These are phyloP conservation scores for Laothoe populi DNA, from an alignment of 2,888 invertebrate species.

Conservation along the genomic window DNA sequence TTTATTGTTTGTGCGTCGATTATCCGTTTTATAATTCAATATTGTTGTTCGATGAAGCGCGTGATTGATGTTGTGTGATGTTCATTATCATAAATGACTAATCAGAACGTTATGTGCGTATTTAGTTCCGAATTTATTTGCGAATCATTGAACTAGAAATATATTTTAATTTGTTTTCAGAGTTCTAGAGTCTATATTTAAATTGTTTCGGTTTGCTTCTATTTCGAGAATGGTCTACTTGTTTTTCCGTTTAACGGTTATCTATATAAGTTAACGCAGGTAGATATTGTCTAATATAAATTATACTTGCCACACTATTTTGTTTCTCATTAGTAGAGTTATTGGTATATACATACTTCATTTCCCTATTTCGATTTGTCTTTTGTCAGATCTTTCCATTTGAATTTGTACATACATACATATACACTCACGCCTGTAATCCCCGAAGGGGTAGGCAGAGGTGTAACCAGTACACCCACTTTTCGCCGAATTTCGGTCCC, in stretches of 20 bases:
- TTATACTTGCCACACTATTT: no score
- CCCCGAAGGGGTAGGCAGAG: no score
- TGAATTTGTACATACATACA: no score
- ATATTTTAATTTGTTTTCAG: background rate
- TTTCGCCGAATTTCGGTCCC: no score
- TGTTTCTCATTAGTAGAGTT: no score
- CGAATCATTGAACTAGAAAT: slow-evolving; percentile 4
- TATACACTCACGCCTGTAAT: no score
- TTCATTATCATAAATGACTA: slow-evolving; percentile 27
- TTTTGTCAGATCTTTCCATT: no score
- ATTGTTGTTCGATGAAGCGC: slow-evolving; percentile 9
- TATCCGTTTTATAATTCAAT: slow-evolving; percentile 2
- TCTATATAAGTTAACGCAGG: background rate
- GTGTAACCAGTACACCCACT: no score
- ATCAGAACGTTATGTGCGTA: background rate
- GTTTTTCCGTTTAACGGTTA: background rate
- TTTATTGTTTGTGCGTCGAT: background rate
- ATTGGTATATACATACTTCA: no score
- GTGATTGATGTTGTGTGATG: slow-evolving; percentile 20
- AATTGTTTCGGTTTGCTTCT: background rate
- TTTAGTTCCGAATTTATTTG: slow-evolving; percentile 19
- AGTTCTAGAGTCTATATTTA: background rate
- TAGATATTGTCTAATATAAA: background rate
- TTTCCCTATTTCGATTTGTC: no score
- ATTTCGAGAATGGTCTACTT: background rate